Conservation (phyloP, 2,888 invertebrate species). For the Drosophila anomelani region DNA sequence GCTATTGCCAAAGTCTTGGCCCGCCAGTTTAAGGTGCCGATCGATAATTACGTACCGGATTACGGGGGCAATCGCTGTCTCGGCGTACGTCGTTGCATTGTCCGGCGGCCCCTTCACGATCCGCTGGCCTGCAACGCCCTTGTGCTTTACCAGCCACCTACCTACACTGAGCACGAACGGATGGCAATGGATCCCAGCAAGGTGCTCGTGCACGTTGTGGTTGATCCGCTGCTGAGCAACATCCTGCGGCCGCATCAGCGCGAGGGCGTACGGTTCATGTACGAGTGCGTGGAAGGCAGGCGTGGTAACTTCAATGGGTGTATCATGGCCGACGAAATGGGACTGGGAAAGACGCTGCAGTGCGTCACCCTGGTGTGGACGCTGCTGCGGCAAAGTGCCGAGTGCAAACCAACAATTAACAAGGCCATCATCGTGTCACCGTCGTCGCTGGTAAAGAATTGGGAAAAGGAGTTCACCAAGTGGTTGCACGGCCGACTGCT, state of each 20-base stretch:
- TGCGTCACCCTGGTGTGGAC: slow-evolving; percentile 99
- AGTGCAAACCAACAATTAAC: slow-evolving; percentile 94
- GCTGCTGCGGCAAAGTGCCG: slow-evolving; percentile 95
- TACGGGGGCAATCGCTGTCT: slow-evolving; percentile 90
- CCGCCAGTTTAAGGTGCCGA: slow-evolving; percentile 96
- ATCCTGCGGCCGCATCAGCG: slow-evolving; percentile 98
- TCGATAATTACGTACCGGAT: slow-evolving; percentile 93
- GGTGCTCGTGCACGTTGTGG: slow-evolving; percentile 95
- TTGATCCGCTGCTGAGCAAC: slow-evolving; percentile 96
- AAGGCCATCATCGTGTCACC: slow-evolving; percentile 98
- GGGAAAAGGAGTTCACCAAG: slow-evolving; percentile 99
- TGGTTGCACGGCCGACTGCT: slow-evolving; percentile 95
- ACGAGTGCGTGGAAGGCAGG: slow-evolving; percentile 97
- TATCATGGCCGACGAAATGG: slow-evolving; percentile 99
- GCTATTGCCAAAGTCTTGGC: slow-evolving; percentile 92
- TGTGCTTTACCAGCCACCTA: slow-evolving; percentile 93
- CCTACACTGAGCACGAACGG: slow-evolving; percentile 93
- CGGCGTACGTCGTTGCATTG: slow-evolving; percentile 89
- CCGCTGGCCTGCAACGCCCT: slow-evolving; percentile 96
- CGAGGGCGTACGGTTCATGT: slow-evolving; percentile 99
- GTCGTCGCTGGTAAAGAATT: slow-evolving; percentile 98
- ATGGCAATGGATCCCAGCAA: slow-evolving; percentile 90
- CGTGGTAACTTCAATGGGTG: slow-evolving; percentile 95
- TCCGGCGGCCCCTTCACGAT: slow-evolving; percentile 92
- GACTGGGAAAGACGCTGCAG: slow-evolving; percentile 98